phyloP scores from a whole-genome alignment of 2,113 vertebrate genomes.

The Agelaius tricolor region DNA sequence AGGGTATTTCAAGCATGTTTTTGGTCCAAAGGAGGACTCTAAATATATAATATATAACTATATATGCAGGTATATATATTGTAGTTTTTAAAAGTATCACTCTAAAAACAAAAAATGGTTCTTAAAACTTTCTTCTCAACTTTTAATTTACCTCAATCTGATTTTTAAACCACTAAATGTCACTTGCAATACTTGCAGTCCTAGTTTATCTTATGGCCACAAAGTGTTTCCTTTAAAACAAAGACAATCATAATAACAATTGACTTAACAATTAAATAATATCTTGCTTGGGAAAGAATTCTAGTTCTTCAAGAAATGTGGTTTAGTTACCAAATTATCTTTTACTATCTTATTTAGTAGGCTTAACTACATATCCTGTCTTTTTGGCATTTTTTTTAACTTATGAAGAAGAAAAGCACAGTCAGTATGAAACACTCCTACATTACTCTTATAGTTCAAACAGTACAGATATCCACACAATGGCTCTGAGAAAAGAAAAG shows the following conservation, averaged over 20 bases:
- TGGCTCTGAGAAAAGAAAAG: background rate
- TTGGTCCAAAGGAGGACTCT: background rate
- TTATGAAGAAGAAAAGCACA: background rate
- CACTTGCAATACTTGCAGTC: background rate
- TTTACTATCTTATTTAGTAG: background rate
- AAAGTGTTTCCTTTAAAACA: background rate
- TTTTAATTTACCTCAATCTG: background rate
- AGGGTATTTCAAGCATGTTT: background rate
- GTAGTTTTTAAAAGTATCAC: background rate
- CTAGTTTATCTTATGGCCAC: background rate
- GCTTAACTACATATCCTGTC: background rate
- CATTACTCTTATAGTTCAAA: background rate
- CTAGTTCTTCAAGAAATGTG: background rate
- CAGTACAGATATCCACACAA: background rate
- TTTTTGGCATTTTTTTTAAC: rapidly evolving
- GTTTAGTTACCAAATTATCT: background rate
- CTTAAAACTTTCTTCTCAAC: background rate
- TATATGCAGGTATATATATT: rapidly evolving
- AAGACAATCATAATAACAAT: background rate
- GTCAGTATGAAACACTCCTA: background rate
- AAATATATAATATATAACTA: background rate
- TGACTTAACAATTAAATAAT: background rate
- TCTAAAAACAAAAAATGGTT: background rate
- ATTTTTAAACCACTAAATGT: background rate
- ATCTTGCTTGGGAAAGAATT: background rate